phyloP scores from a whole-genome alignment of 2,113 vertebrate species.

The Phrynocephalus versicolor region DNA sequence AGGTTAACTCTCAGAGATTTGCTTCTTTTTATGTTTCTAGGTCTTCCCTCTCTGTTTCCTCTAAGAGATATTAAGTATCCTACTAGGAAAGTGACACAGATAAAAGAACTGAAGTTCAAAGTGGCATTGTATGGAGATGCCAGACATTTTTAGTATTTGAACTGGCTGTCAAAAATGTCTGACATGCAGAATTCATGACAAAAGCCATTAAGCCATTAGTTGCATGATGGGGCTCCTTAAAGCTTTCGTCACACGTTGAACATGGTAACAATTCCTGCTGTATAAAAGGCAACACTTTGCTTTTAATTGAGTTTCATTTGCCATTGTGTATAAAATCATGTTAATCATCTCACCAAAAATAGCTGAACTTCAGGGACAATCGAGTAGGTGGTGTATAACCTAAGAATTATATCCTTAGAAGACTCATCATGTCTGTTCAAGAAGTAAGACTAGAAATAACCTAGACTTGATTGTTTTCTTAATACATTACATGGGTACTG shows the following conservation, averaged over 20 bases:
- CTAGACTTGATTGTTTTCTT: slow-evolving; percentile 13
- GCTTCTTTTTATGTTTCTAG: slow-evolving; percentile 9
- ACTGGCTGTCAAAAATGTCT: slow-evolving; percentile 1
- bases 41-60: neutral
- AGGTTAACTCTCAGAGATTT: slow-evolving; percentile 19
- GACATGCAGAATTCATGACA: slow-evolving; percentile 3
- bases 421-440: slow-evolving; percentile 3
- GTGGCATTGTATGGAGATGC: neutral
- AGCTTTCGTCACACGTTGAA: slow-evolving; percentile 30
- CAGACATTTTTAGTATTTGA: slow-evolving; percentile 13
- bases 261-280: slow-evolving; percentile 39
- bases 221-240: neutral
- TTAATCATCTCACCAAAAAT: slow-evolving; percentile 23
- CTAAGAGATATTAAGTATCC: slow-evolving; percentile 15
- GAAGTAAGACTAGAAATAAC: slow-evolving; percentile 35
- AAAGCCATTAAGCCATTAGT: slow-evolving; percentile 16
- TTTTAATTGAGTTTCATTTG: neutral
- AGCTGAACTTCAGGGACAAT: slow-evolving; percentile 28
- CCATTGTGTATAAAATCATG: neutral
- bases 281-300: slow-evolving; percentile 7
- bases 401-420: neutral
- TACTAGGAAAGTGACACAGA: neutral
- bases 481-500: neutral
- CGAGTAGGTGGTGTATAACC: slow-evolving; percentile 31
- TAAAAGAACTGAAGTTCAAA: slow-evolving; percentile 17